Evolutionary conservation across 2,113 vertebrate genomes (phyloP).

Genomic region (Colaptes auratus): DNA sequence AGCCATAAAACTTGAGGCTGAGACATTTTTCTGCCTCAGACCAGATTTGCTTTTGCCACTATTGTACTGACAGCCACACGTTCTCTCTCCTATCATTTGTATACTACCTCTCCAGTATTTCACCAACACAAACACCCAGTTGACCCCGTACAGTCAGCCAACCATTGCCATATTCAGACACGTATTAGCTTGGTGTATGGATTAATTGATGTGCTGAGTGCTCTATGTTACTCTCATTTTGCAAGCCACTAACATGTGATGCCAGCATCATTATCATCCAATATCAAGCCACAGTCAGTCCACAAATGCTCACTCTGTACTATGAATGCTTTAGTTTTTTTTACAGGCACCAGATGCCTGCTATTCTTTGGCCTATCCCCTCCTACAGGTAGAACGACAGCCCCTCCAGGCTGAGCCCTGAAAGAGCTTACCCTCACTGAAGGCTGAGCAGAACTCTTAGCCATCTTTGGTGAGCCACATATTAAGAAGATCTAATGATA

Average conservation of each 20-base stretch:
- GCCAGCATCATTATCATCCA: not conserved
- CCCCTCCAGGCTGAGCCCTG: not conserved
- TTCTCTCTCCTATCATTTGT: not conserved
- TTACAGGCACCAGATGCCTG: not conserved
- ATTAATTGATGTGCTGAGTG: not conserved
- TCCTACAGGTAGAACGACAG: not conserved
- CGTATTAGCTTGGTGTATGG: not conserved
- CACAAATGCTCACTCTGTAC: not conserved
- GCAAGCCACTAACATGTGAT: not conserved
- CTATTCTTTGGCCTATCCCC: not conserved
- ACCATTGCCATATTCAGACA: not conserved
- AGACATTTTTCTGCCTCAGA: not conserved
- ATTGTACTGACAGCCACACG: not conserved
- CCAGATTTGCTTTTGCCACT: not conserved
- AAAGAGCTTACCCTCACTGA: not conserved
- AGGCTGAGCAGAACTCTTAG: not conserved
- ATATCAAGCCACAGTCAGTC: not conserved
- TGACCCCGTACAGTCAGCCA: not conserved
- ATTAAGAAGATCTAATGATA: not conserved
- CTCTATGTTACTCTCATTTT: not conserved
- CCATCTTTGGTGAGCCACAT: not conserved
- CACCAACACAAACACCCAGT: not conserved
- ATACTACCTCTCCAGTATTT: not conserved
- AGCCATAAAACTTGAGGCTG: constrained; percentile 24
- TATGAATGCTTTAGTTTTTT: not conserved